Percentiles rank a stretch among this genome's conserved stretches.
Evolutionary conservation across 2,888 invertebrate species (phyloP).

Genomic region (Cheilosia vulpina): DNA sequence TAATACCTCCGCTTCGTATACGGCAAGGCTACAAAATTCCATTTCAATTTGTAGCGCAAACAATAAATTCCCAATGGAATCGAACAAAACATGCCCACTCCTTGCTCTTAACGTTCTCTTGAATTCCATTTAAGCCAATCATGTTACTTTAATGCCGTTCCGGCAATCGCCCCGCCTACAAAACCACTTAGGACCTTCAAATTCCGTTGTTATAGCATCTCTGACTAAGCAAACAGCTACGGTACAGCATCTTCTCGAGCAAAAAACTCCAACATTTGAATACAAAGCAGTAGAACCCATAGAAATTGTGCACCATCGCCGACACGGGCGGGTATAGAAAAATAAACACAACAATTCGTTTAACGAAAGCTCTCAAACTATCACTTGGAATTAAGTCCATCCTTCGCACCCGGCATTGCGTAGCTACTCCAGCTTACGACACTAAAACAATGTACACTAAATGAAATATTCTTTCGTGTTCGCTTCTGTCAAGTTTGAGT

Average conservation of each 20-base stretch:
- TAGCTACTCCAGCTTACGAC: constrained; percentile 6
- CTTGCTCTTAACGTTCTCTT: background rate
- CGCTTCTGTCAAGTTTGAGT: constrained; percentile 1
- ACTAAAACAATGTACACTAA: constrained; percentile 48
- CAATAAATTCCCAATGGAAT: background rate
- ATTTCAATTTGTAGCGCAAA: constrained; percentile 2
- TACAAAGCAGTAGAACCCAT: constrained; percentile 32
- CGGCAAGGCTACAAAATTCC: too few relatives aligned
- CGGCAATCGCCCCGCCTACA: constrained; percentile 5
- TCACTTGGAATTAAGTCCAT: constrained; percentile 38
- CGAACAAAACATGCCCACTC: background rate
- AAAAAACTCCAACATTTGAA: constrained; percentile 19
- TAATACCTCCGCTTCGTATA: too few relatives aligned
- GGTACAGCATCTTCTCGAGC: background rate
- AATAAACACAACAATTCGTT: constrained; percentile 54
- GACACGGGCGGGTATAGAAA: constrained; percentile 1
- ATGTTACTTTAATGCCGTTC: constrained; percentile 18
- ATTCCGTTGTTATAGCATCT: background rate
- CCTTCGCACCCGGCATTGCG: background rate
- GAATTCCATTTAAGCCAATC: constrained; percentile 11
- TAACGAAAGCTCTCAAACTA: constrained; percentile 57
- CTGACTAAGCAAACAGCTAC: constrained; percentile 30
- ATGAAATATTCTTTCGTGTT: constrained; percentile 46
- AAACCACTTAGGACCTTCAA: background rate
- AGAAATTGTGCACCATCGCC: background rate